Evolutionary conservation across 2,888 invertebrate genomes (phyloP), one percentile per base, ranked within the genome.

Genomic region (Julus scanicus): DNA sequence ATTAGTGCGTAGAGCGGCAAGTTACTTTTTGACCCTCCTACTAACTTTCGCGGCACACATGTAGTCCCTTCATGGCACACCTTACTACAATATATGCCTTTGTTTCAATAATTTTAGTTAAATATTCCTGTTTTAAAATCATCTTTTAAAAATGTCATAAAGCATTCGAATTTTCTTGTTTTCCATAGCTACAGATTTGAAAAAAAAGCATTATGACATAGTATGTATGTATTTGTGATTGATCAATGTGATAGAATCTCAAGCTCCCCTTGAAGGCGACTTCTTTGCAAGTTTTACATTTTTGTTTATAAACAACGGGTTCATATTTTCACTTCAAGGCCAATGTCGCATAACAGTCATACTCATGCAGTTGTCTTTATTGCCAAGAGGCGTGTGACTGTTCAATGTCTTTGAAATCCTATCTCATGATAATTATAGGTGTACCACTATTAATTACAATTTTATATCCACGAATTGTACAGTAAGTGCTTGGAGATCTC

Each of bases 331-430:
- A n/a, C 13, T 53, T 3, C 11, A 63, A 63, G 63, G 63, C n/a
- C 63, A 63, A n/a, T 63, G 63, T n/a, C 63, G n/a, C 8, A 6
- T 63, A 15, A 2, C 63, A n/a, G 63, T 63, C n/a, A 63, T 63
- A 5, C 63, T 17, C n/a, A 44, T 44, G 44, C 63, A 63, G 63
- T 63, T 63, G n/a, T n/a, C 17, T 17, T 63, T 63, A n/a, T n/a
- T n/a, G 63, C n/a, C 2, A n/a, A 63, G 17, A n/a, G n/a, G 63
- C n/a, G 63, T 63, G 63, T n/a, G 63, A 63, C 63, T 63, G 63
- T 63, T 63, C 63, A 63, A 63, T 63, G 13, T 63, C 63, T 63
- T 63, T n/a, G 63, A 63, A 63, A 63, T 63, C 63, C 17, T 63
- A 20, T n/a, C 1, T 63, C 63, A 63, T 63, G 63, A 5, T 63